Percentiles rank a stretch among this genome's conserved stretches.
Evolutionary conservation across 30 jellyfish, hydroid and myxozoan species (phyloP).

Genomic region (Turritopsis rubra): DNA sequence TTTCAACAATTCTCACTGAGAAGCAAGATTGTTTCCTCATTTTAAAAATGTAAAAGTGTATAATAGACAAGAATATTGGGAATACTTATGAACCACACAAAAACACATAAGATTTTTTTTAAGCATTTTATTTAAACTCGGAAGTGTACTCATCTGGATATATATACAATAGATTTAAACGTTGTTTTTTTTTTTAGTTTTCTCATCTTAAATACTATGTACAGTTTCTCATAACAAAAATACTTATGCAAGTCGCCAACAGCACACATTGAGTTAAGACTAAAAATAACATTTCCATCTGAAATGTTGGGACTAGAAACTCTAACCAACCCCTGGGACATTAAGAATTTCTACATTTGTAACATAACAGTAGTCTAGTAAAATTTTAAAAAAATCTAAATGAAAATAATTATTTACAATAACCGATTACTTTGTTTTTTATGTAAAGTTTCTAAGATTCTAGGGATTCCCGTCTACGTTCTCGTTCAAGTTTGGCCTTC

Average conservation of each 20-base stretch:
- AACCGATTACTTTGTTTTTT: not conserved
- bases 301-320: not conserved
- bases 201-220: not conserved
- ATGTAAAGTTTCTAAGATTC: not conserved
- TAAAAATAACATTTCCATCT: not conserved
- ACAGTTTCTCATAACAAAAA: not conserved
- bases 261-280: not conserved
- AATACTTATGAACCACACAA: too few species aligned
- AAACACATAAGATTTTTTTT: too few species aligned
- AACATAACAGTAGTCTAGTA: not conserved
- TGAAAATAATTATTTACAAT: not conserved
- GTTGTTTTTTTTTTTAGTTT: not conserved
- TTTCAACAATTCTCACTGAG: too few species aligned
- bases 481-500: conserved; percentile 29
- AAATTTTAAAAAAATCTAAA: not conserved
- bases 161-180: not conserved
- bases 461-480: not conserved
- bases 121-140: too few species aligned
- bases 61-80: too few species aligned
- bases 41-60: too few species aligned
- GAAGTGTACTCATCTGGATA: not conserved
- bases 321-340: not conserved
- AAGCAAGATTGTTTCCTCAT: too few species aligned
- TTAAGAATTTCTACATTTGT: not conserved
- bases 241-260: not conserved